phyloP scores from a whole-genome alignment of 2,113 vertebrate genomes.

The Sebastes schlegelii region DNA sequence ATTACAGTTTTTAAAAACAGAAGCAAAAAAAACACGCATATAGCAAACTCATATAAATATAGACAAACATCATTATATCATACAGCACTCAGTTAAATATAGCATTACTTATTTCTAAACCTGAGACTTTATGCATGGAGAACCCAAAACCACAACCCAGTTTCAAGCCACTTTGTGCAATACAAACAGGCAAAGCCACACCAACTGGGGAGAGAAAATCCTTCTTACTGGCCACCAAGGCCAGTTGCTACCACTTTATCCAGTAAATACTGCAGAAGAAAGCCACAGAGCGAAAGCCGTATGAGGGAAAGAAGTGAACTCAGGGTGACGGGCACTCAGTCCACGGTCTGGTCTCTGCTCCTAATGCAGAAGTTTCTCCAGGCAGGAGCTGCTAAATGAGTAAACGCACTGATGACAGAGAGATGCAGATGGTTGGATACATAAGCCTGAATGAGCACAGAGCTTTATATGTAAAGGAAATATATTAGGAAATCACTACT shows the following conservation, averaged over 20 bases:
- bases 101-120: slow-evolving; percentile 43
- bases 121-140: slow-evolving; percentile 11
- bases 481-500: slow-evolving; percentile 51
- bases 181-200: slow-evolving; percentile 60
- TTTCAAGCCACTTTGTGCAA: slow-evolving; percentile 60
- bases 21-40: background rate
- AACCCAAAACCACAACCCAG: slow-evolving; percentile 52
- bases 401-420: slow-evolving; percentile 22
- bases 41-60: background rate
- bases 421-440: slow-evolving; percentile 24
- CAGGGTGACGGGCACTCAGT: slow-evolving; percentile 61
- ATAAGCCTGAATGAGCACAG: slow-evolving; percentile 44
- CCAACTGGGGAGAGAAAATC: slow-evolving; percentile 75
- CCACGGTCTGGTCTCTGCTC: slow-evolving; percentile 54
- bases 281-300: slow-evolving; percentile 50
- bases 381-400: slow-evolving; percentile 22
- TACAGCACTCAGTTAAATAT: background rate
- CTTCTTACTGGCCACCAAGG: slow-evolving; percentile 75
- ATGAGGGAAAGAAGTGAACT: slow-evolving; percentile 50
- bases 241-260: slow-evolving; percentile 68
- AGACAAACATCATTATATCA: slow-evolving; percentile 19
- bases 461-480: slow-evolving; percentile 59
- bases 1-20: slow-evolving; percentile 14
- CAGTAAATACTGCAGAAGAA: slow-evolving; percentile 70
- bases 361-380: slow-evolving; percentile 57